Evolutionary conservation across 1,140 invertebrate species (phyloP), one percentile per base, ranked within the genome.

Genomic region (Drosophila fuyamai): DNA sequence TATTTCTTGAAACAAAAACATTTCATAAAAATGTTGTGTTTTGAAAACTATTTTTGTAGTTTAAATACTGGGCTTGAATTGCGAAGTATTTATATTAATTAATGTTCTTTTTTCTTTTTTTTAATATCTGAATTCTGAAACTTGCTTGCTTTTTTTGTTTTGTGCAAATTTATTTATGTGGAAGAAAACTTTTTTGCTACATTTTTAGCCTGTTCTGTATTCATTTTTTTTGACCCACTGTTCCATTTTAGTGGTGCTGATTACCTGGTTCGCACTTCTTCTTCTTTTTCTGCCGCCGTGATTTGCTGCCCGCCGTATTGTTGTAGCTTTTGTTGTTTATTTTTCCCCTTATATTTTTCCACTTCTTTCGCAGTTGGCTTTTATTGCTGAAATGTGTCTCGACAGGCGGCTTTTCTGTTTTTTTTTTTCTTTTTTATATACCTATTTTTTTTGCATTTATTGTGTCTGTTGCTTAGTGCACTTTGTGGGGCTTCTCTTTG

Each of bases 201-300:
- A 10, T n/a, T 7, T 0, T 32, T 32, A 32, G 29, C 29, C 3
- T 32, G 3, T 23, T 23, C 23, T 23, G 23, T 23, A 23, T 23
- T 23, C 0, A 32, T 32, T 38, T 40, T n/a, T 35, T 36, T 12
- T 6, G n/a, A 50, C 38, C 55, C 47, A 51, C 40, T 9, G 46
- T 68, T 18, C 38, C 47, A 23, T 61, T 62, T 68, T 66, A 43
- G 56, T 54, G 38, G 65, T 53, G 59, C 60, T 68, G 60, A 68
- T 68, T 68, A 68, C 65, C 65, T 68, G 65, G 65, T 23, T 68
- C 47, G 58, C 60, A 27, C 38, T 58, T 62, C 36, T 62, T 57
- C 53, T 38, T 29, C 36, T 6, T 27, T 10, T 57, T 29, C 47
- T 23, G 38, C 60, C 46, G 65, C 47, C 50, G 61, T 48, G 65